These are phyloP conservation scores for Lucilia cuprina DNA, from an alignment of 1,140 invertebrate species.

Conservation along the genomic window DNA sequence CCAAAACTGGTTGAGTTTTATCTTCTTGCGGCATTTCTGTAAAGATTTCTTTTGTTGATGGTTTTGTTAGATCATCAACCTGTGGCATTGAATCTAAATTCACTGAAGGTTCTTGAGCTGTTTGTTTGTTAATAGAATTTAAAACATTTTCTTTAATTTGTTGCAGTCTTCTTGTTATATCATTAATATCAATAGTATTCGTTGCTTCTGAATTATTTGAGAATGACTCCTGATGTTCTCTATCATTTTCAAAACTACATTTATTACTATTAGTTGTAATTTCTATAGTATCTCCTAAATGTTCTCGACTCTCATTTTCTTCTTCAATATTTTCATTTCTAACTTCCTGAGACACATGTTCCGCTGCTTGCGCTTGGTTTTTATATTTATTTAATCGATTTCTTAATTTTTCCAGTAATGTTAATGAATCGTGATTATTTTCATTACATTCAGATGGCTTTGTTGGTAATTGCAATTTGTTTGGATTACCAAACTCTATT, in stretches of 20 bases:
- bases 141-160: background rate
- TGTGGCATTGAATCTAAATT: background rate
- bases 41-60: background rate
- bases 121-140: background rate
- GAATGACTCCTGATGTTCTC: background rate
- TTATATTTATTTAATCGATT: background rate
- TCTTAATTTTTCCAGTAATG: background rate
- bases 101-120: background rate
- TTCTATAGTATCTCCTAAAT: background rate
- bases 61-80: background rate
- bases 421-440: background rate
- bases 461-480: background rate
- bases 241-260: background rate
- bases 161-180: slow-evolving; percentile 5
- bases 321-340: background rate
- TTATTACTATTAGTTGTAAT: background rate
- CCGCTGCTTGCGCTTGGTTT: background rate
- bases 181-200: background rate
- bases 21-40: background rate
- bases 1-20: background rate
- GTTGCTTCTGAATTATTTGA: background rate
- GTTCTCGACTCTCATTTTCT: background rate
- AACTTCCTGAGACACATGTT: background rate
- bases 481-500: background rate
- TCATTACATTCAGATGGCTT: background rate